Evolutionary conservation across 2,797 vertebrate genomes (phyloP).

Genomic region (Vespertilio murinus): DNA sequence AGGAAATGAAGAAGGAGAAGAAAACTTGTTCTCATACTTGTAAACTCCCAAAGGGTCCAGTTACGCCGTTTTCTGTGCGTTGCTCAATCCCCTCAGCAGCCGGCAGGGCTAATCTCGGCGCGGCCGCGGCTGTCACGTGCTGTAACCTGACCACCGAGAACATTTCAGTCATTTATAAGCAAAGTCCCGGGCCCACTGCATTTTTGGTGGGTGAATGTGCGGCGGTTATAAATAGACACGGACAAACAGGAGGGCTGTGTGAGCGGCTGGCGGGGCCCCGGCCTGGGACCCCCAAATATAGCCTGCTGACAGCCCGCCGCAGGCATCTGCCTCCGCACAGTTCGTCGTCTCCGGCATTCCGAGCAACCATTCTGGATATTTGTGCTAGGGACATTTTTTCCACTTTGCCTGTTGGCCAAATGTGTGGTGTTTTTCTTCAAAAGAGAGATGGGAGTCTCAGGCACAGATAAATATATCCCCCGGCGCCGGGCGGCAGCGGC

Average conservation of each 20-base stretch:
- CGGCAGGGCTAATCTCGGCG: background rate
- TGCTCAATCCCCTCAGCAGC: slow-evolving; percentile 60
- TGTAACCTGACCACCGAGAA: slow-evolving; percentile 64
- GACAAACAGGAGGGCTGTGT: slow-evolving; percentile 61
- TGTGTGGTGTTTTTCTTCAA: slow-evolving; percentile 54
- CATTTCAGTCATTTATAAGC: slow-evolving; percentile 63
- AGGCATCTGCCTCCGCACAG: background rate
- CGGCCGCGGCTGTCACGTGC: slow-evolving; percentile 54
- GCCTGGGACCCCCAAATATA: slow-evolving; percentile 65
- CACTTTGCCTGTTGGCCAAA: slow-evolving; percentile 30
- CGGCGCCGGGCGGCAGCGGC: background rate
- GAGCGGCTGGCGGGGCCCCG: slow-evolving; percentile 38
- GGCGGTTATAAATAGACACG: slow-evolving; percentile 71
- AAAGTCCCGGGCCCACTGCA: slow-evolving; percentile 56
- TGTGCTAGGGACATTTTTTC: slow-evolving; percentile 54
- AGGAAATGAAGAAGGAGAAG: background rate
- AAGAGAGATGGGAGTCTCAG: slow-evolving; percentile 55
- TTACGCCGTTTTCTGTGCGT: slow-evolving; percentile 42
- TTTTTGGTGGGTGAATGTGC: slow-evolving; percentile 70
- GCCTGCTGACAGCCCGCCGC: slow-evolving; percentile 30
- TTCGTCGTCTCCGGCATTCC: slow-evolving; percentile 49
- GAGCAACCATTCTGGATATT: slow-evolving; percentile 51
- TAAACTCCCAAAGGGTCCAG: slow-evolving; percentile 63
- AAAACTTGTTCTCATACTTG: slow-evolving; percentile 67
- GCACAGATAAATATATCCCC: slow-evolving; percentile 54